A percentile compares a stretch with the other conserved stretches of the same genome.
phyloP scores from a whole-genome alignment of 2,888 invertebrate genomes.

The Melangyna quadrimaculata region DNA sequence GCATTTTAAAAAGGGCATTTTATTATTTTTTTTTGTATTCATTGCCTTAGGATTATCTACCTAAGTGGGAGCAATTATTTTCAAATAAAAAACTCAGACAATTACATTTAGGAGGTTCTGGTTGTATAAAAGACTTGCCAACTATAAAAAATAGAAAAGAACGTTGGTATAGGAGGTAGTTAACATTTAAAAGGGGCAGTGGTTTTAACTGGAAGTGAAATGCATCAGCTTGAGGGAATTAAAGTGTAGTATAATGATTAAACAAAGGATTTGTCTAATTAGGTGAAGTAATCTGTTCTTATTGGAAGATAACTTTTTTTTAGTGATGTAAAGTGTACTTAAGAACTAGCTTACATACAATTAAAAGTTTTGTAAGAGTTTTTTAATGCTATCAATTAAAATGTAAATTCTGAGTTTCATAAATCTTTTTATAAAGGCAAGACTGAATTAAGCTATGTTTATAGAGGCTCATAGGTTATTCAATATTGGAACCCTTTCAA shows the following conservation, averaged over 20 bases:
- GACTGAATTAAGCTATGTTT: too few relatives aligned
- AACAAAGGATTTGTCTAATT: neutral
- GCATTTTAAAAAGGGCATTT: conserved; percentile 29
- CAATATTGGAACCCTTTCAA: too few relatives aligned
- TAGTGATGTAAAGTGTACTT: neutral
- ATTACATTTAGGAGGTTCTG: neutral
- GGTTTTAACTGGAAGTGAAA: conserved; percentile 6
- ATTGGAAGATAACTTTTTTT: neutral
- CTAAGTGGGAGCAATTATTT: conserved; percentile 53
- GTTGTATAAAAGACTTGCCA: neutral
- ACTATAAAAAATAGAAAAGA: neutral
- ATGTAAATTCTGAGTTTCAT: too few relatives aligned
- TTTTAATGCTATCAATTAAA: neutral
- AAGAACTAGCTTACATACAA: neutral
- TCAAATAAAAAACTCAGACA: conserved; percentile 21
- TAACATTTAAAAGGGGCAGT: neutral
- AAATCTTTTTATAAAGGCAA: too few relatives aligned
- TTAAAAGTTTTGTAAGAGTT: neutral
- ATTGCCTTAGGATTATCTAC: conserved; percentile 24
- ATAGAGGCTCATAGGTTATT: too few relatives aligned
- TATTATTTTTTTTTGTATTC: neutral
- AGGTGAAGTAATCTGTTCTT: conserved; percentile 2
- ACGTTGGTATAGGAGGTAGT: neutral
- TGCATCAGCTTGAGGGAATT: neutral
- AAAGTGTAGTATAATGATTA: neutral